Evolutionary conservation across 2,113 vertebrate genomes (phyloP).

Genomic region (Melanerpes formicivorus): DNA sequence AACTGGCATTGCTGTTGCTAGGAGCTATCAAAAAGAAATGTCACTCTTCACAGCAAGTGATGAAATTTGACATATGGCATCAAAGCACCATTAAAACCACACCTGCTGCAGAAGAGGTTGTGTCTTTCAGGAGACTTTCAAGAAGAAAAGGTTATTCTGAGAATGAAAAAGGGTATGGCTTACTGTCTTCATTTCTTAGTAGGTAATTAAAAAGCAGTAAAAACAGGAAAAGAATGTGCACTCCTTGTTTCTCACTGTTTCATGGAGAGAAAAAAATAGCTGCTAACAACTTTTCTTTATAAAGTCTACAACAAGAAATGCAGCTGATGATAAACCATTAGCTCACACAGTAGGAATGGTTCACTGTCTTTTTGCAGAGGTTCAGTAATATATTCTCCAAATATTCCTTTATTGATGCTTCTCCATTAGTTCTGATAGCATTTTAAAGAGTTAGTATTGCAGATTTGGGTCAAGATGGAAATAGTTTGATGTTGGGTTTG

Average conservation of each 20-base stretch:
- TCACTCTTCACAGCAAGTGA: conserved; percentile 95
- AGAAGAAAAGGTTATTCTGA: conserved; percentile 79
- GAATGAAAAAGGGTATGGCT: conserved; percentile 70
- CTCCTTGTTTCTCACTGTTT: background rate
- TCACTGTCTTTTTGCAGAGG: background rate
- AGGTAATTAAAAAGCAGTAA: conserved; percentile 53
- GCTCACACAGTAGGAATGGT: background rate
- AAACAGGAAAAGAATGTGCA: background rate
- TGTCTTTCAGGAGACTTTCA: conserved; percentile 83
- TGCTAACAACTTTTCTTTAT: background rate
- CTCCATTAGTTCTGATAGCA: background rate
- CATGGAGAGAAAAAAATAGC: background rate
- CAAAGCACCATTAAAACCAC: conserved; percentile 92
- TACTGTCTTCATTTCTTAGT: conserved; percentile 65
- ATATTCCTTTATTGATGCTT: background rate
- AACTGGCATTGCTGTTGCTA: conserved; percentile 78
- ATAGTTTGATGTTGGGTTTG: background rate
- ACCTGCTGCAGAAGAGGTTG: conserved; percentile 86
- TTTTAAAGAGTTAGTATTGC: background rate
- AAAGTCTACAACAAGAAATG: background rate
- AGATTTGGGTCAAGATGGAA: background rate
- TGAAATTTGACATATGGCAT: conserved; percentile 97
- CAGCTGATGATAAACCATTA: background rate
- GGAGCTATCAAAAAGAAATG: conserved; percentile 88
- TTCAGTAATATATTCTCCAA: background rate